Evolutionary conservation across 2,113 vertebrate genomes (phyloP).

Genomic region (Odocoileus virginianus): DNA sequence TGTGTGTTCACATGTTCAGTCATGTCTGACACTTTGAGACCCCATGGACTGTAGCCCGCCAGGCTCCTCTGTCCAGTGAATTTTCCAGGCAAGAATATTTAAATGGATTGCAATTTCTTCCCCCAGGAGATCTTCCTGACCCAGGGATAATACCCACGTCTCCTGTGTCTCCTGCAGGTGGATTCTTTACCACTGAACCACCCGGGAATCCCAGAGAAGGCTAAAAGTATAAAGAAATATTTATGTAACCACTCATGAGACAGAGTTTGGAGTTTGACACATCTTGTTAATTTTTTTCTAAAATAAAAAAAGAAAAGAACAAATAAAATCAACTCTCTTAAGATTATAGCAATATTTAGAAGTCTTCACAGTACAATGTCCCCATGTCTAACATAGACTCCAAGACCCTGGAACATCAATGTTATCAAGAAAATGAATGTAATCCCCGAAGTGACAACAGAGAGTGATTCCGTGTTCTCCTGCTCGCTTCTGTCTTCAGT

Average conservation of each 20-base stretch:
- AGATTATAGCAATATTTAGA: not conserved
- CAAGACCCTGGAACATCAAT: not conserved
- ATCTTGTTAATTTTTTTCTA: not conserved
- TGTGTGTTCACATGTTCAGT: fast-evolving
- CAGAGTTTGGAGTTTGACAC: not conserved
- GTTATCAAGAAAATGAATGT: not conserved
- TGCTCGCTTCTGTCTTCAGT: not conserved
- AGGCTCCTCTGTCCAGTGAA: not conserved
- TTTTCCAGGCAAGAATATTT: not conserved
- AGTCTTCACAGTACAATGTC: not conserved
- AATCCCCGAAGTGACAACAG: not conserved
- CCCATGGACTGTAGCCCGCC: not conserved
- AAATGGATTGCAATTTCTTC: not conserved
- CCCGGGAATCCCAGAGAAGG: not conserved
- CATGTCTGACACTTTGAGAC: not conserved
- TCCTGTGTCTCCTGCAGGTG: not conserved
- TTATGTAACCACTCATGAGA: not conserved
- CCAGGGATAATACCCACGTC: fast-evolving
- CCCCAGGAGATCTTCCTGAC: not conserved
- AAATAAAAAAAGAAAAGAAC: not conserved
- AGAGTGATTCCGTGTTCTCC: not conserved
- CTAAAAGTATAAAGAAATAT: not conserved
- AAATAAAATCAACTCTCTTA: not conserved
- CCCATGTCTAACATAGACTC: not conserved
- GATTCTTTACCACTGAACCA: not conserved